Conservation (phyloP, 2,888 invertebrate genomes). For the Julus scandinavius region DNA sequence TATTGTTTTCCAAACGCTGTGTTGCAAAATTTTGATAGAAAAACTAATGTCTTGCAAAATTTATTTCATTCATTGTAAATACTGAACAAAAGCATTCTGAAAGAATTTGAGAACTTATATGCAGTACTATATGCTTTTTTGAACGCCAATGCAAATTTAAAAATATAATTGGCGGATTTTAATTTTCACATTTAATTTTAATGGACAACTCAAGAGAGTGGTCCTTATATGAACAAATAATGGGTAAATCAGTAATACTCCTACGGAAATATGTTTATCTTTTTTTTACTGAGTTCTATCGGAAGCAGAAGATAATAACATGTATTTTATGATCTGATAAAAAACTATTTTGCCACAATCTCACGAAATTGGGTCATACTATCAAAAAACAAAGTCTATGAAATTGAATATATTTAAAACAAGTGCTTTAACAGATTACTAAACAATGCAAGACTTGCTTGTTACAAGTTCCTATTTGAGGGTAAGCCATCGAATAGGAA, state of each 20-base stretch:
- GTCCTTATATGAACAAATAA: background rate
- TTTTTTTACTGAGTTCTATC: background rate
- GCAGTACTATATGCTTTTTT: no score
- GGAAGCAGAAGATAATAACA: background rate
- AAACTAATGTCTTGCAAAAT: no score
- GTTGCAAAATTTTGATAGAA: no score
- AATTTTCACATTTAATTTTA: no score
- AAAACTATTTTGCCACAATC: background rate
- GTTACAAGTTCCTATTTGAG: background rate
- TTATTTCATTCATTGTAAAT: no score
- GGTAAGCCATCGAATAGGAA: background rate
- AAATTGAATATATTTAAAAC: background rate
- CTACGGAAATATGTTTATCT: no score
- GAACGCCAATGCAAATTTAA: no score
- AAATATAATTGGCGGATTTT: no score
- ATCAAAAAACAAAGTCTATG: background rate
- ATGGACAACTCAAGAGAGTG: no score
- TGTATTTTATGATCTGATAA: conserved; percentile 1
- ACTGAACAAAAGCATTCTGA: no score
- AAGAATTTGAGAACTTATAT: no score
- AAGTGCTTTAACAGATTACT: background rate
- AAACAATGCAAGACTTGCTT: background rate
- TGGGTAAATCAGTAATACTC: background rate
- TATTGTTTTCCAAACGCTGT: no score
- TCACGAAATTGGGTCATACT: conserved; percentile 13